These are phyloP conservation scores for Drosophila falleni DNA, from an alignment of 2,888 invertebrate species.

Conservation along the genomic window DNA sequence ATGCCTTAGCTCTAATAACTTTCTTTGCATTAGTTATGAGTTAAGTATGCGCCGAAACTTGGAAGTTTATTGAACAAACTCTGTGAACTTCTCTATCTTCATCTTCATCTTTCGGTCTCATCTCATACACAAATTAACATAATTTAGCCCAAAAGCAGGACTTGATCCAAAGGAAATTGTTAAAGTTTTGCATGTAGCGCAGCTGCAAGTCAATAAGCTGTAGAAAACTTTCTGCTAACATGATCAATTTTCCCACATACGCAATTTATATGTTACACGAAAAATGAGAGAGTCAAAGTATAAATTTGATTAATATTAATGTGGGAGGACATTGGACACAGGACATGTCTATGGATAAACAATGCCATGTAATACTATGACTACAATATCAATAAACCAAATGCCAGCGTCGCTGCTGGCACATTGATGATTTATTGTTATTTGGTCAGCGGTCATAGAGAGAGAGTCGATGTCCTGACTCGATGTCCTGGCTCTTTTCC, in stretches of 20 bases:
- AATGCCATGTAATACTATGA: conserved; percentile 62
- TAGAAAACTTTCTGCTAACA: conserved; percentile 56
- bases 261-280: conserved; percentile 1
- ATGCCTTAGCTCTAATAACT: conserved; percentile 47
- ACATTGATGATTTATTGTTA: conserved; percentile 72
- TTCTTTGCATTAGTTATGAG: conserved; percentile 64
- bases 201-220: conserved; percentile 70
- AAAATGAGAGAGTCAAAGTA: conserved; percentile 40
- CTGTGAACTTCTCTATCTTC: conserved; percentile 1
- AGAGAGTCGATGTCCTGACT: conserved; percentile 25
- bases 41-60: conserved; percentile 25
- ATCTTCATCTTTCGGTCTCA: conserved; percentile 6
- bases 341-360: conserved; percentile 55
- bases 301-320: conserved; percentile 79
- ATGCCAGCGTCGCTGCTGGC: conserved; percentile 43
- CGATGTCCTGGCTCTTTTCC: conserved; percentile 8
- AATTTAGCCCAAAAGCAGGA: conserved; percentile 65
- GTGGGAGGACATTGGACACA: conserved; percentile 19
- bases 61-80: conserved; percentile 60
- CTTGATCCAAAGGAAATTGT: conserved; percentile 58
- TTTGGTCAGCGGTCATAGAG: conserved; percentile 49
- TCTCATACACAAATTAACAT: conserved; percentile 65
- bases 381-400: conserved; percentile 80
- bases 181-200: conserved; percentile 53
- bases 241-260: conserved; percentile 41